Base-by-base conservation (phyloP, 1,140 invertebrate genomes). In the Cotesia chilonis region DNA sequence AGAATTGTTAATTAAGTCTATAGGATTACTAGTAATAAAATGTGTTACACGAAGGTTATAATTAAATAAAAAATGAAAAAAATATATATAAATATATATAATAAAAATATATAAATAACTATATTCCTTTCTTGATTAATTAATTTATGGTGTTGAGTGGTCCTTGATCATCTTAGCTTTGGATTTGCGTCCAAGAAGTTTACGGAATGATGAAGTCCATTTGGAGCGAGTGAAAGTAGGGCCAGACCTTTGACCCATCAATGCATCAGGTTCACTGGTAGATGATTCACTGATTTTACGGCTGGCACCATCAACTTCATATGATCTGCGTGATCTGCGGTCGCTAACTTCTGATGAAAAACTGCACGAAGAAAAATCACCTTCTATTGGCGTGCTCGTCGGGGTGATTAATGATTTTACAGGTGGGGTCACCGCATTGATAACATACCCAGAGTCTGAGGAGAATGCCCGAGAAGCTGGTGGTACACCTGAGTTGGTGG, bases 181-280 rank as follows among this genome's bases (percentile, higher is more conserved):
- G 36, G 87, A 86, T 47, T 87, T 88, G 10, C 87, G 83, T 35
- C 85, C 84, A 4, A 90, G 86, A 2, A 90, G 79, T 73, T 87
- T 88, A 4, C 89, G 83, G 71, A 90, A 89, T 0, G 89, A 90
- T 0, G 88, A 86, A 2, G 88, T 89, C 89, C 89, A 90, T 70
- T 81, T 83, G 6, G 88, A 87, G 1, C 88, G 83, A 14, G 74
- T 82, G 47, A 87, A 80, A 38, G 72, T 28, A 7, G 3, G 20
- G 5, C 80, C 76, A 10, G 77, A 28, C 14, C 74, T 67, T 60
- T 78, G 65, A 55, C 41, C 47, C 3, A 68, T 70, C 41, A 47
- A 47, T 17, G 79, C 79, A 51, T 83, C 80, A 6, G 73, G 64
- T 41, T 83, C 81, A 67, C 78, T 80, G 63, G 76, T 79, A 6